Evolutionary conservation across 2,113 vertebrate species (phyloP), one percentile per base, ranked within the genome.

Genomic region (Lophius piscatorius): DNA sequence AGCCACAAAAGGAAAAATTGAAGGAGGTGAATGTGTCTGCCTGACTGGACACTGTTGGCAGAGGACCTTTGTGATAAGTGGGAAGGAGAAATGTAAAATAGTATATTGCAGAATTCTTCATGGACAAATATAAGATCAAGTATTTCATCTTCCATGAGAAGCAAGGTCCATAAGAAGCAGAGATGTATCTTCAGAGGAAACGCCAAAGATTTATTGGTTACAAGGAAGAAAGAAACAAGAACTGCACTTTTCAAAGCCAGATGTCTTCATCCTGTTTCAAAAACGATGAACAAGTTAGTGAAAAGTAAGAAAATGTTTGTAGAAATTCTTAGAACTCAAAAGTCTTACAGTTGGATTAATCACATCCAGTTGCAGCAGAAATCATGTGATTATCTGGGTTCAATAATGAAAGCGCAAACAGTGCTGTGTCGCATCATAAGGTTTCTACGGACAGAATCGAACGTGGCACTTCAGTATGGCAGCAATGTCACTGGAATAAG

Each of bases 361-460:
- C 85, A 74, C 75, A 44, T 84, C 89, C 86, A 68, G 61, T 72
- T 81, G 85, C 87, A 90, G 88, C 86, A 82, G 62, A 52, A 46
- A 28, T 63, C 14, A n/a, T 33, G 31, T 36, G 31, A 58, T 65
- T 72, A 66, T 70, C 24, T 44, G 46, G 42, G 36, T 61, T 56
- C 17, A 69, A 69, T 62, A 78, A 88, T 87, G 85, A 89, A 91
- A 86, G 86, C 88, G 66, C 85, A 88, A 89, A 89, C 87, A 74
- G 71, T 49, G 58, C 36, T 23, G 63, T 45, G 10, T 11, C 1
- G 9, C 4, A 14, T 18, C 46, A 52, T 18, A 7, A 42, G 55
- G 44, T 26, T 34, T n/a, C n/a, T n/a, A n/a, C n/a, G n/a, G n/a
- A n/a, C n/a, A n/a, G n/a, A n/a, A n/a, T n/a, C 9, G 38, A 6